phyloP scores from a whole-genome alignment of 1,140 invertebrate genomes.

The Lepidurus couesii region DNA sequence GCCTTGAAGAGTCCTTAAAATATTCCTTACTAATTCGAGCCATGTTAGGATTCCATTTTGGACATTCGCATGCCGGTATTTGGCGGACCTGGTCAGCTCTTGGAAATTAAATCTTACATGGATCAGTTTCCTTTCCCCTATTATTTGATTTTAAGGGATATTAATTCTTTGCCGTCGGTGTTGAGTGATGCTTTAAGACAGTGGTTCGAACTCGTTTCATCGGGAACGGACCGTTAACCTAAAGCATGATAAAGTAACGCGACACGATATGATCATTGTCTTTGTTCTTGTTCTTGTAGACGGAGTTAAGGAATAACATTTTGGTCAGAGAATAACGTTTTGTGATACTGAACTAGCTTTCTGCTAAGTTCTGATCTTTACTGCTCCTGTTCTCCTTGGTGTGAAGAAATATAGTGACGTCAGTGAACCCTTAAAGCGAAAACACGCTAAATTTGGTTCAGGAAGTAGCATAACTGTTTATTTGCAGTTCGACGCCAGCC shows the following conservation, averaged over 20 bases:
- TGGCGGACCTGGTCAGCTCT: slow-evolving; percentile 54
- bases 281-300: too few species aligned
- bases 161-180: slow-evolving; percentile 76
- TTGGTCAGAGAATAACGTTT: too few species aligned
- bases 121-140: slow-evolving; percentile 98
- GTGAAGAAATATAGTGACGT: too few species aligned
- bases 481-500: background rate
- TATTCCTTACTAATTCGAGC: slow-evolving; percentile 35
- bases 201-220: slow-evolving; percentile 93
- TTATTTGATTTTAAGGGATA: slow-evolving; percentile 87
- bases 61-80: slow-evolving; percentile 77
- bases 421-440: background rate
- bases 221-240: background rate
- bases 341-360: too few species aligned
- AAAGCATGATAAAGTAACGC: too few species aligned
- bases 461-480: background rate
- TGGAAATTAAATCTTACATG: slow-evolving; percentile 70
- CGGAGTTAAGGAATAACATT: too few species aligned
- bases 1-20: background rate
- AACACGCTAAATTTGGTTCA: slow-evolving; percentile 6
- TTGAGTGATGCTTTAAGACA: slow-evolving; percentile 92
- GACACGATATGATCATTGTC: too few species aligned
- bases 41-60: slow-evolving; percentile 75
- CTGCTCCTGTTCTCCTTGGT: too few species aligned
- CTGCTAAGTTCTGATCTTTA: too few species aligned